A percentile compares a stretch with the other conserved stretches of the same genome.
These are phyloP conservation scores for Haemorhous mexicanus DNA, from an alignment of 2,113 vertebrate species.

Conservation along the genomic window DNA sequence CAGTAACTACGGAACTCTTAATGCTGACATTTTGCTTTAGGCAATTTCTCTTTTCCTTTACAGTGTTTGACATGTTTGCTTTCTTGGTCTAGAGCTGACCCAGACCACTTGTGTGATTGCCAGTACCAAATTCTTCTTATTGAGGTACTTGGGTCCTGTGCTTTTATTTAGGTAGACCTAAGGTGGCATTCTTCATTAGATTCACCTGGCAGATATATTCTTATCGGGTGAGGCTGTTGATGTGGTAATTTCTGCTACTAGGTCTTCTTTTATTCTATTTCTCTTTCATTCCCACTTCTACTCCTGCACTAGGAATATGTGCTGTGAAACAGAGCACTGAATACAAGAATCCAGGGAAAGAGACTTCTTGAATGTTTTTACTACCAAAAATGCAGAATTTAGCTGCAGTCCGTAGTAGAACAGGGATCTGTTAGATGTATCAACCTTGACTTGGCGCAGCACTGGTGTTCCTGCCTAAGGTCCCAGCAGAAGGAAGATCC, in stretches of 20 bases:
- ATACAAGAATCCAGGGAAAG: not conserved
- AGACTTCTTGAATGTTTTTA: not conserved
- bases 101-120: not conserved
- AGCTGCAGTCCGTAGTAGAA: not conserved
- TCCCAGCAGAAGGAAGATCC: not conserved
- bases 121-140: not conserved
- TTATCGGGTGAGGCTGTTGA: not conserved
- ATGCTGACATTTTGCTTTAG: constrained; percentile 17
- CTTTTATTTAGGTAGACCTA: not conserved
- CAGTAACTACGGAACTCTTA: not conserved
- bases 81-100: not conserved
- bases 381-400: not conserved
- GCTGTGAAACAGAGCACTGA: not conserved
- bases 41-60: constrained; percentile 15
- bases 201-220: not conserved
- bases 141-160: not conserved
- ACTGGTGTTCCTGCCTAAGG: not conserved
- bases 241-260: not conserved
- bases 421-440: not conserved
- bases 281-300: not conserved
- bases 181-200: not conserved
- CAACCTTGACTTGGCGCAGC: accelerated
- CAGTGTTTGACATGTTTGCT: not conserved
- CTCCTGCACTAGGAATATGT: not conserved
- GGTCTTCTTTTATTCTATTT: not conserved